Percentiles rank a stretch among this genome's conserved stretches.
Evolutionary conservation across 2,797 vertebrate genomes (phyloP).

Genomic region (Pyrocephalus nanus): DNA sequence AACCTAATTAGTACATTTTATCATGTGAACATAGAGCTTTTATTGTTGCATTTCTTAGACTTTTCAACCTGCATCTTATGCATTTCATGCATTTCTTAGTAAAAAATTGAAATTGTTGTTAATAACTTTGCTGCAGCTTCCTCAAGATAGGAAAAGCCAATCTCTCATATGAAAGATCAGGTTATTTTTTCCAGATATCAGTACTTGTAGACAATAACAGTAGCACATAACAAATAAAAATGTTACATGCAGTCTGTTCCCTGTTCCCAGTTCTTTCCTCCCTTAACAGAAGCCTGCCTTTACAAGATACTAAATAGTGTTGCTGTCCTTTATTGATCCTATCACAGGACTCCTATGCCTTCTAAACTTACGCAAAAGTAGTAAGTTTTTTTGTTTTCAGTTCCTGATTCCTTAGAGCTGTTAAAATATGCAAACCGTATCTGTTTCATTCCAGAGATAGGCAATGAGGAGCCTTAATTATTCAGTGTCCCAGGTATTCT

Average conservation of each 20-base stretch:
- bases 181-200: neutral
- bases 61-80: neutral
- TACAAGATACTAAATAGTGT: neutral
- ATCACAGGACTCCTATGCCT: neutral
- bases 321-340: neutral
- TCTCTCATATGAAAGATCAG: neutral
- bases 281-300: neutral
- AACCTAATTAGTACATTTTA: neutral
- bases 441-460: neutral
- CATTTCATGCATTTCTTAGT: neutral
- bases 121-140: neutral
- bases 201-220: neutral
- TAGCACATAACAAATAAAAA: neutral
- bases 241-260: neutral
- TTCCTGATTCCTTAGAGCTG: neutral
- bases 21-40: neutral
- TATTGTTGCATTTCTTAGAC: neutral
- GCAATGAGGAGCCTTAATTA: neutral
- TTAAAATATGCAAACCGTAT: neutral
- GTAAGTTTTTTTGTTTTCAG: neutral
- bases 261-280: neutral
- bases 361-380: neutral
- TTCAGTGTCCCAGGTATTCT: neutral
- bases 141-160: neutral
- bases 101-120: neutral